Base-by-base conservation (phyloP, 1,140 invertebrate species). In the Tribolium castaneum region DNA sequence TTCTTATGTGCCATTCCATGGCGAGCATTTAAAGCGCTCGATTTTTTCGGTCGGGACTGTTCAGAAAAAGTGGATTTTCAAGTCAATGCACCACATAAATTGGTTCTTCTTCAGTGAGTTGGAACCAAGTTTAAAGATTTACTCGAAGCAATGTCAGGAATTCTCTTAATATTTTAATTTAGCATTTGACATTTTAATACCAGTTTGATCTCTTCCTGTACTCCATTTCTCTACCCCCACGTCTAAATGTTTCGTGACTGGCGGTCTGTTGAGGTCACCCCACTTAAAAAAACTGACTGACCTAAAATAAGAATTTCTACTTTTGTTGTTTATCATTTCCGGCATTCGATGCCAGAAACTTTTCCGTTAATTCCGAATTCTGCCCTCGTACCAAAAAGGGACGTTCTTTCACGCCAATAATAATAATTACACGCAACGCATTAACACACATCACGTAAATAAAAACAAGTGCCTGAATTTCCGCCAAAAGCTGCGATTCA, bases 111-210 rank as follows among this genome's bases (percentile, higher is more conserved):
- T 52, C 51, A 52, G 51, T 52, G 51, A 52, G 3, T 52, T 19
- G 16, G 51, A 52, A 52, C 51, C 6, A 52, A 5, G 13, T 50
- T 50, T 50, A 30, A 30, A 45, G 39, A 45, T 45, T 45, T 45
- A 45, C 39, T 45, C 0, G n/a, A 9, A 10, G 9, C 39, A 45
- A n/a, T 45, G 39, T 45, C 39, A 45, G 39, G 9, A 45, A 45
- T 30, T 30, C 25, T 30, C 25, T 30, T 30, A 30, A 30, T 45
- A n/a, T 45, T 10, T 45, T 45, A 45, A 45, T 45, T 10, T 0
- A 25, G 19, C 54, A n/a, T 59, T 59, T 59, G 54, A 59, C 54
- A 59, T 59, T 59, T 59, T n/a, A 7, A 59, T 59, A 22, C 54
- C 19, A 22, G 54, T 59, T 59, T 59, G n/a, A 25, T 25, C 54